Base-by-base conservation (phyloP, 2,888 invertebrate species). In the Pogonocherus hispidulus region DNA sequence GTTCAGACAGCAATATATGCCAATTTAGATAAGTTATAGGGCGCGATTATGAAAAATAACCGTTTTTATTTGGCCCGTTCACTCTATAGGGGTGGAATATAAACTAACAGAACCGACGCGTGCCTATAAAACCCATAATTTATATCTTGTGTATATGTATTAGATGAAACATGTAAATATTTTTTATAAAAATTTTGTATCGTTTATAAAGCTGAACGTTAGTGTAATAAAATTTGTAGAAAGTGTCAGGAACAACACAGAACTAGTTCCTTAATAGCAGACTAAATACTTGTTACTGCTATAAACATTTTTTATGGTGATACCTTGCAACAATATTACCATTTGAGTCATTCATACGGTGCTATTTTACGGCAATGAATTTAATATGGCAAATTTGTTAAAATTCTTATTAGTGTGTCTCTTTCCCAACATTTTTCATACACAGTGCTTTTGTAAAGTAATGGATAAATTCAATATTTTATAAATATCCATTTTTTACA, bases 1-100 rank as follows among this genome's bases (percentile, higher is more conserved):
- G 49, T 49, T 64, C 64, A 18, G 35, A 56, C 56, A 23, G 64
- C 49, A 64, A 57, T 56, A 64, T 64, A 64, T 56, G 56, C 64
- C 64, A 64, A 56, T 64, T 64, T 64, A 54, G 35, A 64, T 64
- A 64, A 64, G 56, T 56, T 64, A 64, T 64, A 20, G 59, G 59
- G 59, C 16, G 47, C 47, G 47, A 59, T 47, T 59, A 59, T 59
- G 47, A 59, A 59, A 49, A 59, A 59, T 32, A 32, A 19, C 59
- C 47, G 35, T 59, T 59, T 54, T 59, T 47, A 59, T 59, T 59
- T 47, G 32, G 18, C 59, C 22, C 19, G 47, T 59, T 32, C 32
- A 47, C 47, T 11, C 59, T 14, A 47, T 59, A 49, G 59, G 59
- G 59, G 47, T 59, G 46, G 47, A 59, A 47, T 35, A 47, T 59